These are phyloP conservation scores for Temnopleurus reevesii DNA, from an alignment of 53 echinoderm and acorn worm species.

Conservation along the genomic window DNA sequence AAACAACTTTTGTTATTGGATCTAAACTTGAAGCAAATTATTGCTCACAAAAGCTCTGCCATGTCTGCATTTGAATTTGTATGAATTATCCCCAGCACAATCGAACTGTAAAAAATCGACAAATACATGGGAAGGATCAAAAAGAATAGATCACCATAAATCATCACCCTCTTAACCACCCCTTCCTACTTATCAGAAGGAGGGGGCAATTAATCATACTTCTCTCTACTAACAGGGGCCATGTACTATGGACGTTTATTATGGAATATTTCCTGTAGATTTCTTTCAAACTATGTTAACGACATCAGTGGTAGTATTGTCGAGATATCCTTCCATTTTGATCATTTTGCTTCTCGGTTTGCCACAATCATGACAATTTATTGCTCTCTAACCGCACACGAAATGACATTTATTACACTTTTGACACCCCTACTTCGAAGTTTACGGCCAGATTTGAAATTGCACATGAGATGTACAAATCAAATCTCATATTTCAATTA, in stretches of 20 bases:
- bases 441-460: not conserved
- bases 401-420: not conserved
- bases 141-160: constrained; percentile 6
- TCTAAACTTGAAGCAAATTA: not conserved
- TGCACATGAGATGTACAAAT: not conserved
- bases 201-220: constrained; percentile 19
- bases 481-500: not conserved
- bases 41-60: not conserved
- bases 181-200: constrained; percentile 5
- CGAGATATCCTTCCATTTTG: constrained; percentile 16
- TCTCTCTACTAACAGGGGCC: not conserved
- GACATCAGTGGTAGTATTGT: not conserved
- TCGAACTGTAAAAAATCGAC: not conserved
- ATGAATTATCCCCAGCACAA: not conserved
- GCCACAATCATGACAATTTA: constrained; percentile 29
- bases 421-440: not conserved
- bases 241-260: not conserved
- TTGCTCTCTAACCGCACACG: not conserved
- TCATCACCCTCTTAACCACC: not conserved
- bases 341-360: not conserved
- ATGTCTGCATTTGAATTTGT: not conserved
- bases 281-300: constrained; percentile 20
- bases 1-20: not conserved
- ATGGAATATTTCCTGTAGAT: constrained; percentile 33
- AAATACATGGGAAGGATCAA: not conserved